These are phyloP conservation scores for Drosophila demipolita DNA, from an alignment of 2,888 invertebrate genomes.

Conservation along the genomic window DNA sequence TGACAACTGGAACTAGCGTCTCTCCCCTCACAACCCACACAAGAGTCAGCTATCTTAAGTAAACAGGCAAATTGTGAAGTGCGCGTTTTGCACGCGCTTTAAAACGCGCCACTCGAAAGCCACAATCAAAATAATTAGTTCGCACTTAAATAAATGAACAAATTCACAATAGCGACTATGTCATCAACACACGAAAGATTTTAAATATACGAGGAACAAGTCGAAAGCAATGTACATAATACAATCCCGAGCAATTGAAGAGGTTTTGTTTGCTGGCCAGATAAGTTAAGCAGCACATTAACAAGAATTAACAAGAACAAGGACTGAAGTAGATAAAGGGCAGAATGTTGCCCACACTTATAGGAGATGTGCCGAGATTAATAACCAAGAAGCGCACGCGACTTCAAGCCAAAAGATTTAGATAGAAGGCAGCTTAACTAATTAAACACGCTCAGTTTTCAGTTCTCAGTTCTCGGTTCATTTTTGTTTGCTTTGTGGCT, in stretches of 20 bases:
- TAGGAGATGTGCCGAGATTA: constrained; percentile 29
- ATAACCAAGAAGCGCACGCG: constrained; percentile 49
- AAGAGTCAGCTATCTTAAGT: not conserved
- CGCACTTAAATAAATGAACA: constrained; percentile 58
- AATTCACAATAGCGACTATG: constrained; percentile 26
- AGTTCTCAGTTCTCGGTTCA: constrained; percentile 16
- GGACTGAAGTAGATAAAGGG: constrained; percentile 3
- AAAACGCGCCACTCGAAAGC: constrained; percentile 29
- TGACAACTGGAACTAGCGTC: not conserved
- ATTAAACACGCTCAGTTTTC: constrained; percentile 58
- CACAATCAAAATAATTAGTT: constrained; percentile 55
- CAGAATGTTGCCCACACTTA: constrained; percentile 1
- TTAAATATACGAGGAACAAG: not conserved
- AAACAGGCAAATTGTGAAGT: constrained; percentile 36
- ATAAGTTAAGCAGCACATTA: constrained; percentile 19
- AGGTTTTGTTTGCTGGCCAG: constrained; percentile 12
- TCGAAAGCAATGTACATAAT: constrained; percentile 16
- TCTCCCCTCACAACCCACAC: not conserved
- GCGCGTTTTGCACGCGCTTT: constrained; percentile 51
- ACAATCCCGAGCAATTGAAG: constrained; percentile 32
- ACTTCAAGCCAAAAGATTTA: constrained; percentile 39
- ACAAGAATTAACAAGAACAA: no score
- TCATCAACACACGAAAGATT: not conserved
- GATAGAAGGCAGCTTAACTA: constrained; percentile 47
- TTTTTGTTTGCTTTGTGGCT: constrained; percentile 18